Evolutionary conservation across 2,888 invertebrate species (phyloP).

Genomic region (Lissonota sp.): DNA sequence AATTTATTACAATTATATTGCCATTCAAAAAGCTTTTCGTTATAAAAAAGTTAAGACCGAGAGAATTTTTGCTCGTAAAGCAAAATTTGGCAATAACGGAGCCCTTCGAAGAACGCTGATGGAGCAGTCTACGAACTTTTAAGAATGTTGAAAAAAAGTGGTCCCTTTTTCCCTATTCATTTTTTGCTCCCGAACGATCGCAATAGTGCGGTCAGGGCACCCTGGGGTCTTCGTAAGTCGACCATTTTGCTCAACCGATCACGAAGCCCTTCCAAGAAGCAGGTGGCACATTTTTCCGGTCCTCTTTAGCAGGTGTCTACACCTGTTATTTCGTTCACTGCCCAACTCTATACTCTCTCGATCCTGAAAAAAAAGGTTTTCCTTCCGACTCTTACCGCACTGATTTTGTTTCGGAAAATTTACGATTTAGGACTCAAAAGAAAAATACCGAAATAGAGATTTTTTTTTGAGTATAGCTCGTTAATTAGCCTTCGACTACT

Average conservation of each 20-base stretch:
- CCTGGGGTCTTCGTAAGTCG: constrained; percentile 6
- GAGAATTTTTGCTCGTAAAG: too few relatives aligned
- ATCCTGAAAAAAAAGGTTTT: too few relatives aligned
- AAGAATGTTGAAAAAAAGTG: neutral
- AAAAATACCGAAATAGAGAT: neutral
- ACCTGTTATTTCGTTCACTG: constrained; percentile 44
- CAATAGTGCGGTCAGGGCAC: constrained; percentile 22
- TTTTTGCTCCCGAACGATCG: constrained; percentile 21
- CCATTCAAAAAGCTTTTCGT: too few relatives aligned
- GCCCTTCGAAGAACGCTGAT: too few relatives aligned
- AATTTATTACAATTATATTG: too few relatives aligned
- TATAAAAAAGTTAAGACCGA: too few relatives aligned
- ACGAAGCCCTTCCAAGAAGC: constrained; percentile 37
- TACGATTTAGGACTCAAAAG: neutral
- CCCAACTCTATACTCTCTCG: constrained; percentile 2
- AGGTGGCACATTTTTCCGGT: constrained; percentile 44
- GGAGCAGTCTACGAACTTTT: too few relatives aligned
- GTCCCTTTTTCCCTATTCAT: neutral
- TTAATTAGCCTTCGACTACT: too few relatives aligned
- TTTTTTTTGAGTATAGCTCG: neutral
- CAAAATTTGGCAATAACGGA: too few relatives aligned
- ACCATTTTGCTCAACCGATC: constrained; percentile 33
- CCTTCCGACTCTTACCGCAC: neutral
- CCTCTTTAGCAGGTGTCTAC: constrained; percentile 50
- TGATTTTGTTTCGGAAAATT: neutral